A percentile compares a stretch with the other conserved stretches of the same genome.
Evolutionary conservation across 2,888 invertebrate species (phyloP).

Genomic region (Zeuzera pyrina): DNA sequence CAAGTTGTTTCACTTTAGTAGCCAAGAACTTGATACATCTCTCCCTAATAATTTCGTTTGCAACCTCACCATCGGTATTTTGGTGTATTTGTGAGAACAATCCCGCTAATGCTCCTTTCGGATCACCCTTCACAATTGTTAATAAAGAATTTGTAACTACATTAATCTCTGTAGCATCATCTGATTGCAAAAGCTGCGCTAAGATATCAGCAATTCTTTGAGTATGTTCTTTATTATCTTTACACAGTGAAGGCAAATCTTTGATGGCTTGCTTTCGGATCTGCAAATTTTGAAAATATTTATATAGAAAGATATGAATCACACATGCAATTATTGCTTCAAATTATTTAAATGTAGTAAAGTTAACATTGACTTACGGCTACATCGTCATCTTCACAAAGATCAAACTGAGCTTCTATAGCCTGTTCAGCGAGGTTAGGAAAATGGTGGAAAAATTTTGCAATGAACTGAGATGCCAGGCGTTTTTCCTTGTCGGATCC

Average conservation of each 20-base stretch:
- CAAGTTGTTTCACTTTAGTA: conserved; percentile 85
- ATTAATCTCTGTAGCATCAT: conserved; percentile 87
- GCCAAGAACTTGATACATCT: conserved; percentile 90
- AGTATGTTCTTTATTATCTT: conserved; percentile 87
- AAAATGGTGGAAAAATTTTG: conserved; percentile 94
- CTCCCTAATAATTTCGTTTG: conserved; percentile 82
- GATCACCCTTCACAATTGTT: conserved; percentile 82
- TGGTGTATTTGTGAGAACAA: conserved; percentile 73
- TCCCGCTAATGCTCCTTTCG: conserved; percentile 74
- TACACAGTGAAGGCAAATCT: conserved; percentile 89
- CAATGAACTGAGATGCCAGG: conserved; percentile 95
- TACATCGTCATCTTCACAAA: conserved; percentile 96
- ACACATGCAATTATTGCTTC: too few relatives aligned
- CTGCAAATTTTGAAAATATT: conserved; percentile 56
- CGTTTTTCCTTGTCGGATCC: conserved; percentile 92
- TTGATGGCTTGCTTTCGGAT: conserved; percentile 96
- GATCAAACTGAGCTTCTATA: conserved; percentile 92
- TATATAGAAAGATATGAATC: too few relatives aligned
- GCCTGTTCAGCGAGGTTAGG: conserved; percentile 89
- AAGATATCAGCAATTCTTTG: conserved; percentile 92
- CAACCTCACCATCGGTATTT: conserved; percentile 64
- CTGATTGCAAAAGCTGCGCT: conserved; percentile 90
- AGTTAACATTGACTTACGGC: conserved; percentile 75
- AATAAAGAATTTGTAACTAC: conserved; percentile 88
- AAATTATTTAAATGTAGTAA: neutral